Conservation (phyloP, 2,113 vertebrate species). For the Pseudorectes ferrugineus region DNA sequence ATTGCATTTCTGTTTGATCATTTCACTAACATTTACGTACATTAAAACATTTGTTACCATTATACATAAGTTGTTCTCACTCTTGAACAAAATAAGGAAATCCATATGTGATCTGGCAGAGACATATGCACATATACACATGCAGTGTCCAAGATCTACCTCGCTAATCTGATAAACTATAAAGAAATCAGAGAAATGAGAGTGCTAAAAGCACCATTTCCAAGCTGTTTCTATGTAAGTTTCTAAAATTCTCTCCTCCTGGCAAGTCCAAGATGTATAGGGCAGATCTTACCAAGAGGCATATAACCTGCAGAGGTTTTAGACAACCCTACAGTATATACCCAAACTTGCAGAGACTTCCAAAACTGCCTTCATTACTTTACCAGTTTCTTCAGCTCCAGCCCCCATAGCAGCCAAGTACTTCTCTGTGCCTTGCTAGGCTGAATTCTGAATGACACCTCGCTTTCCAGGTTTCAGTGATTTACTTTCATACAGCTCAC, state of each 20-base stretch:
- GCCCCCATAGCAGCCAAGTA: neutral
- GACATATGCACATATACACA: neutral
- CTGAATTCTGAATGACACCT: neutral
- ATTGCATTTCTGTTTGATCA: neutral
- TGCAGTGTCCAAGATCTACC: neutral
- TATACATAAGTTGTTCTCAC: neutral
- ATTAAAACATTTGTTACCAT: neutral
- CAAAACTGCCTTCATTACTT: neutral
- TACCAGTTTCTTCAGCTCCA: neutral
- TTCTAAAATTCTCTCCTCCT: neutral
- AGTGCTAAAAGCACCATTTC: neutral
- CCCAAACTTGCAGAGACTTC: neutral
- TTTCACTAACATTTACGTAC: neutral
- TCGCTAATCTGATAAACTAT: neutral
- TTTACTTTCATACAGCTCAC: neutral
- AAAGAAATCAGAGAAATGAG: neutral
- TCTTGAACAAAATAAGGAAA: neutral
- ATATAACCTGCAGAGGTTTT: neutral
- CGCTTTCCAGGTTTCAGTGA: neutral
- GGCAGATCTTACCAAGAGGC: neutral
- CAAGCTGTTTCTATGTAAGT: neutral
- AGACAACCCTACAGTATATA: neutral
- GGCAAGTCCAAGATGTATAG: neutral
- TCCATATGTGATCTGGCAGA: neutral
- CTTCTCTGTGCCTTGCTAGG: neutral